These are phyloP conservation scores for Macrobrachium nipponense DNA, from an alignment of 1,140 invertebrate genomes.

Conservation along the genomic window DNA sequence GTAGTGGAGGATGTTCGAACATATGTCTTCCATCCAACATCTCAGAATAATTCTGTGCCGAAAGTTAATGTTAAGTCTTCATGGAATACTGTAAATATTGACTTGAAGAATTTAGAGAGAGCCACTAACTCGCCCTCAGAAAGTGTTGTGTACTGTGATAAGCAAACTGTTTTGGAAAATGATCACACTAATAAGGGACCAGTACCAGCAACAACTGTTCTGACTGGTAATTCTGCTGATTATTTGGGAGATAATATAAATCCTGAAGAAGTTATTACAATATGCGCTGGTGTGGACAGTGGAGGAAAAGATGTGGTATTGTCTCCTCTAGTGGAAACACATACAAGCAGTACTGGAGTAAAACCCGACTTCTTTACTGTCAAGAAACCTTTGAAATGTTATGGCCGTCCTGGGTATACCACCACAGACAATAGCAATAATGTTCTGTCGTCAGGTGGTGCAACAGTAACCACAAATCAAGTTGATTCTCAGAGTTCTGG, in stretches of 20 bases:
- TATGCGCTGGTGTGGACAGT: slow-evolving; percentile 37
- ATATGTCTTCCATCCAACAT: slow-evolving; percentile 53
- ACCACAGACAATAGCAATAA: background rate
- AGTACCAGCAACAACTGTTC: background rate
- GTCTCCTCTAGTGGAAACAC: background rate
- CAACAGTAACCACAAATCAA: background rate
- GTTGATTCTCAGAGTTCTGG: slow-evolving; percentile 18
- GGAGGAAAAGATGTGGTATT: background rate
- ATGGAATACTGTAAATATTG: slow-evolving; percentile 54
- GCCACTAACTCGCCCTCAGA: slow-evolving; percentile 26
- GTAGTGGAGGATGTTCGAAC: slow-evolving; percentile 35
- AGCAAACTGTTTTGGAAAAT: background rate
- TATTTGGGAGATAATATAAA: slow-evolving; percentile 33
- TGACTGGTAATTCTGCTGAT: slow-evolving; percentile 9
- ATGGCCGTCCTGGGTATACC: slow-evolving; percentile 36
- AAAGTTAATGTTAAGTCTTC: slow-evolving; percentile 51
- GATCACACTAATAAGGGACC: background rate
- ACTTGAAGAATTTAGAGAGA: slow-evolving; percentile 43
- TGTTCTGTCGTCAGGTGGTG: slow-evolving; percentile 5
- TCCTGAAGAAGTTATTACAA: slow-evolving; percentile 54
- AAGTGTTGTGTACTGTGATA: background rate
- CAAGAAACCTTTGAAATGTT: slow-evolving; percentile 51
- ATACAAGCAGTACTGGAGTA: background rate
- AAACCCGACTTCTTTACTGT: slow-evolving; percentile 49
- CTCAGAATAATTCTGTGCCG: slow-evolving; percentile 42